These are phyloP conservation scores for Alethe castanea DNA, from an alignment of 2,113 vertebrate species.

Conservation along the genomic window DNA sequence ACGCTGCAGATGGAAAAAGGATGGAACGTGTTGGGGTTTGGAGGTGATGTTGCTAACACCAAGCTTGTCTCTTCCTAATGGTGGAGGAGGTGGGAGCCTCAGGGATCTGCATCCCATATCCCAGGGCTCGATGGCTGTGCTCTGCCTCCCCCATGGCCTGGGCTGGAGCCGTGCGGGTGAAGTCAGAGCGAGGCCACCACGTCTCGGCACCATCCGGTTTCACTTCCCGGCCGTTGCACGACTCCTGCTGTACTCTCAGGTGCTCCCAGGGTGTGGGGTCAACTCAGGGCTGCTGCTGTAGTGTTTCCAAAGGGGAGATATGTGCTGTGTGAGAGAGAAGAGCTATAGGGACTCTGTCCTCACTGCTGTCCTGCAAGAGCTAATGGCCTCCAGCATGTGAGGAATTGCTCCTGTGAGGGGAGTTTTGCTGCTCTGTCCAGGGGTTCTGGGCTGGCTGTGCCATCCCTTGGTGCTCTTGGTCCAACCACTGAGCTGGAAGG, in stretches of 20 bases:
- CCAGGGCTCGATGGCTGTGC: accelerated
- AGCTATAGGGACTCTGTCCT: accelerated
- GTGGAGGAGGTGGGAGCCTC: neutral
- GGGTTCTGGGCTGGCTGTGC: neutral
- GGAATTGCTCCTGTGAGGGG: neutral
- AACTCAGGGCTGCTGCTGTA: neutral
- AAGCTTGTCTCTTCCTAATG: accelerated
- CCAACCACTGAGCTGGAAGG: accelerated
- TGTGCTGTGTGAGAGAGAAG: neutral
- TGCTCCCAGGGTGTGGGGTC: neutral
- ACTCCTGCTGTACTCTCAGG: neutral
- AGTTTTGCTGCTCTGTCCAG: neutral
- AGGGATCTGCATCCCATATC: neutral
- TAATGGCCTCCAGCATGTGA: accelerated
- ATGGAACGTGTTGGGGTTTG: neutral
- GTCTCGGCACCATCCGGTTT: neutral
- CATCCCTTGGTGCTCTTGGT: neutral
- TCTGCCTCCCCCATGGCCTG: neutral
- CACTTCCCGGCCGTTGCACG: neutral
- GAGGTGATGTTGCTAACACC: neutral
- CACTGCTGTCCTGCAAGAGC: neutral
- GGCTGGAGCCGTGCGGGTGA: accelerated
- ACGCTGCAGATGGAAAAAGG: neutral
- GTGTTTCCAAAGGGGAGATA: neutral
- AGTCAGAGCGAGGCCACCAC: neutral